Conservation (phyloP, 2,113 vertebrate genomes). For the Ginglymostoma cirratum region DNA sequence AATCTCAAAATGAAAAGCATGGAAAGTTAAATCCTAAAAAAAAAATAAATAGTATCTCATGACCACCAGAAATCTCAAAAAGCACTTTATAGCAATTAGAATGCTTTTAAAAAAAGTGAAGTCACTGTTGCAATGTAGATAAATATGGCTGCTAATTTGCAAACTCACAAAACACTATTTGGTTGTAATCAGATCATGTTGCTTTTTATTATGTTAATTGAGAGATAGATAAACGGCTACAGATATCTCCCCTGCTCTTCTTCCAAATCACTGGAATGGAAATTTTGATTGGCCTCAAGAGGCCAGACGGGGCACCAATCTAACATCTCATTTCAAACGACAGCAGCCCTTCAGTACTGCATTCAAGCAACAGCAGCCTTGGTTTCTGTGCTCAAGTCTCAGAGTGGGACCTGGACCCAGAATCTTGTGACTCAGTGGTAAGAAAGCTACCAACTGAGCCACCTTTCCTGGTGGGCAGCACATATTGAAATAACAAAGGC, state of each 20-base stretch:
- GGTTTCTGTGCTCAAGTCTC: background rate
- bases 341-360: background rate
- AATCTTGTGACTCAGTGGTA: background rate
- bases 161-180: background rate
- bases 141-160: background rate
- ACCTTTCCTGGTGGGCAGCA: background rate
- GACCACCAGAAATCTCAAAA: background rate
- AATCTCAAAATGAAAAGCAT: too few species aligned
- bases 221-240: too few species aligned
- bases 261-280: too few species aligned
- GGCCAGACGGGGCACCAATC: background rate
- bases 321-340: background rate
- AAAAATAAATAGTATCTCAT: background rate
- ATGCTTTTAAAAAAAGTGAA: background rate
- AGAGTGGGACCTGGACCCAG: background rate
- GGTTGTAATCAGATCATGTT: background rate
- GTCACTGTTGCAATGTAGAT: background rate
- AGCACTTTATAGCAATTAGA: background rate
- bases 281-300: too few species aligned
- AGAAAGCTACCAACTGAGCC: background rate
- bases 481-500: background rate
- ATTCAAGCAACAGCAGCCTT: background rate
- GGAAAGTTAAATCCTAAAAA: background rate
- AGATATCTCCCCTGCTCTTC: too few species aligned
- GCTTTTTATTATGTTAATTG: background rate